Base-by-base conservation (phyloP, 2,113 vertebrate species). In the Puntigrus tetrazona region DNA sequence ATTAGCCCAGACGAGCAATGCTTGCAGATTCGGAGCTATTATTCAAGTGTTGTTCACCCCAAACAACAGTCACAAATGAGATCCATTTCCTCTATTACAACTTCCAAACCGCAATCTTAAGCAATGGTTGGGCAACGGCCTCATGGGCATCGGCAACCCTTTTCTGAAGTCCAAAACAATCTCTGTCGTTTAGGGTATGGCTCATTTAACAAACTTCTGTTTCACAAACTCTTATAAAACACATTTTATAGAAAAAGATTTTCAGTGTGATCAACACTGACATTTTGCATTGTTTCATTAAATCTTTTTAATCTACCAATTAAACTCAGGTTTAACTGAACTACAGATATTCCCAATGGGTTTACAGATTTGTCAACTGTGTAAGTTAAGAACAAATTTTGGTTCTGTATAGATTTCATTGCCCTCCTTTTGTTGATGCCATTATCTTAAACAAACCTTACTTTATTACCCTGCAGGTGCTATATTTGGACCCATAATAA, bases 81-180 rank as follows among this genome's bases (percentile, higher is more conserved):
- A 47, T 79, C 27, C 78, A 47, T 67, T 67, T 80, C 59, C 78
- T 80, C 78, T 80, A 31, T 80, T 47, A 45, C 57, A 47, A 80
- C 41, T 47, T 47, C 9, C 25, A 14, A 18, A 47, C 78, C 25
- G 45, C 78, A 80, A 29, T 47, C 25, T 65, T 47, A 47, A 34
- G 78, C 57, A 65, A 65, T 80, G n/a, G n/a, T 65, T 80, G 43
- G 7, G 36, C 31, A 79, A 79, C 38, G 1, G 59, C 5, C 59
- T 80, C 31, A 25, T 22, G 7, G 14, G 43, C 43, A 45, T 50
- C 72, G 27, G 50, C 43, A 14, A 72, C 10, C 9, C 22, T 72
- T 76, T 55, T 76, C 29, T 22, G 25, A 76, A 14, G 43, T 52
- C 27, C 7, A 78, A 57, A 59, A 38, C 50, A 25, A 73, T 25